phyloP scores from a whole-genome alignment of 2,113 vertebrate genomes.

The Lota lota region DNA sequence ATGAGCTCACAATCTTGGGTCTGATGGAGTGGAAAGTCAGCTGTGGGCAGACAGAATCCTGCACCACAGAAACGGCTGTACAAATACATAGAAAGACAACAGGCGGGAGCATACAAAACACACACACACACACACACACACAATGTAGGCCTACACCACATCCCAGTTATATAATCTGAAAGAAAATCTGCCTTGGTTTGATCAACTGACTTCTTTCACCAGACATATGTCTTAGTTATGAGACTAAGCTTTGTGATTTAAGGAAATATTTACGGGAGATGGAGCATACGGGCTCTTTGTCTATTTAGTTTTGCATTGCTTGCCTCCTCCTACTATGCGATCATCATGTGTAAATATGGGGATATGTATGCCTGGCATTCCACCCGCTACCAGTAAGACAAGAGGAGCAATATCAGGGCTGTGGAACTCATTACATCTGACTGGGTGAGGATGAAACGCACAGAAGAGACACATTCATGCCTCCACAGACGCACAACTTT shows the following conservation, averaged over 20 bases:
- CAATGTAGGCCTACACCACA: background rate
- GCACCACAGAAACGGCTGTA: slow-evolving; percentile 56
- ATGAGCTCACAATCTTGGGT: slow-evolving; percentile 66
- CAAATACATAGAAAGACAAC: slow-evolving; percentile 60
- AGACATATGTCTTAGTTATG: no score
- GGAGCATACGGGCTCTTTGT: no score
- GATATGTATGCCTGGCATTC: no score
- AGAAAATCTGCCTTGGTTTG: slow-evolving; percentile 11
- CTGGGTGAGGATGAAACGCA: background rate
- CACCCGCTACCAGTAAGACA: no score
- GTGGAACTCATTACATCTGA: slow-evolving; percentile 62
- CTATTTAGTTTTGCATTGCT: no score
- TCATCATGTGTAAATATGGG: no score
- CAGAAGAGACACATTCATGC: background rate
- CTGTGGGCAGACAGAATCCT: slow-evolving; percentile 59
- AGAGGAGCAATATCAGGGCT: slow-evolving; percentile 68
- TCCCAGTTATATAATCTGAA: slow-evolving; percentile 10
- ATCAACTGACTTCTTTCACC: no score
- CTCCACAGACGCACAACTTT: background rate
- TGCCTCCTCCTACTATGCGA: no score
- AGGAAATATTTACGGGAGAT: no score
- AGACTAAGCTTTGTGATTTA: no score
- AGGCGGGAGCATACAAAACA: slow-evolving; percentile 35
- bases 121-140: slow-evolving; percentile 11
- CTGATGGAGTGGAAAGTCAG: slow-evolving; percentile 74